Evolutionary conservation across 2,888 invertebrate genomes (phyloP), one percentile per base, ranked within the genome.

Genomic region (Pachliopta kotzebuea): DNA sequence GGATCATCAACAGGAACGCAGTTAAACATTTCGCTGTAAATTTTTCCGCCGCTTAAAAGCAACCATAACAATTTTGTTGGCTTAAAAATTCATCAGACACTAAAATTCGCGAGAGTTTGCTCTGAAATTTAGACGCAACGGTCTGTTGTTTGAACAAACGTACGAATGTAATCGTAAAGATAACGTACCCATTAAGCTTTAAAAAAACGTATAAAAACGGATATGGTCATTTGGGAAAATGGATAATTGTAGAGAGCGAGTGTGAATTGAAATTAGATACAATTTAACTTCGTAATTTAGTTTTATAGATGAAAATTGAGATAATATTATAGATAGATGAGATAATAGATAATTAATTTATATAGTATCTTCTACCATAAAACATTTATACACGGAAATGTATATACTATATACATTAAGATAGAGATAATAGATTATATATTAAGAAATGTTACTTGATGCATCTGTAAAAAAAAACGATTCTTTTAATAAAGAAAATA

Each of bases 51-150:
- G 29, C 50, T 50, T 31, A 50, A 23, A 55, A 17, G 53, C 45
- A 2, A 60, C 45, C 54, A 55, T 54, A 45, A 55, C 42, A 54
- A 45, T 61, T 55, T 55, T 42, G 23, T 31, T 18, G 37, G 52
- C 53, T 60, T 14, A 53, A 60, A 60, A 60, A 60, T 60, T 60
- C 37, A 60, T 53, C 23, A 37, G 53, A 53, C 60, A 52, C 60
- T 60, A 29, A 60, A 52, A 60, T 26, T 57, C 9, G 7, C 49
- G 26, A 45, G 1, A 18, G 57, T 20, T 23, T 23, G 42, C 29
- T 29, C 21, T 37, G 29, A 37, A 56, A 23, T 56, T 56, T 20
- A 23, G n/a, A 6, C 55, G 55, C 55, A 26, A n/a, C 45, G 45
- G 7, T 6, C 3, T 9, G 20, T 55, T 26, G 49, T 24, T 49